Base-by-base conservation (phyloP, 2,888 invertebrate genomes). In the Troides oblongomaculatus region DNA sequence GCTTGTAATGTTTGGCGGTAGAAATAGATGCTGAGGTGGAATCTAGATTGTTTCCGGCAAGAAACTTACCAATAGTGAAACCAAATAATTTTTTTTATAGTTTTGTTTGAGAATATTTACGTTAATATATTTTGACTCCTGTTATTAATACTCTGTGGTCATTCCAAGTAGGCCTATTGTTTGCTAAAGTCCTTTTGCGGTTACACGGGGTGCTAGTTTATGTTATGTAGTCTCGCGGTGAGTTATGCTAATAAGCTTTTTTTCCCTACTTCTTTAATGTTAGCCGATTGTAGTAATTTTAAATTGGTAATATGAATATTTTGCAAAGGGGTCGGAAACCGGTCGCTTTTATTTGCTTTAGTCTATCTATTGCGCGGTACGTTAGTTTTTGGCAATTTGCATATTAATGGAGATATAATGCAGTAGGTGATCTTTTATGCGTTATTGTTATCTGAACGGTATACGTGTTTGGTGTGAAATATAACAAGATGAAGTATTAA, bases 121-220 rank as follows among this genome's bases (percentile, higher is more conserved):
- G 0, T 53, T 53, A 6, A 18, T 53, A n/a, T 53, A 10, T 53
- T 53, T 57, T 43, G 12, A 39, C 43, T 46, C 17, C 25, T 62
- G 50, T 14, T 53, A 56, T 56, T 18, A 25, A 70, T 66, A 63
- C 64, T 50, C 78, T 76, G 76, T 76, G 70, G 74, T 43, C 75
- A 43, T 18, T 36, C 6, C n/a, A 36, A 12, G 43, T 50, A 39
- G 70, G 46, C 36, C 43, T 18, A 79, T 80, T 82, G 80, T 84
- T 83, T 80, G 75, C 74, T 75, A 74, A 80, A 79, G 76, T 78
- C 80, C 83, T 85, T 84, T 81, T 84, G 79, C 76, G 77, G 80
- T 76, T 73, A 76, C 76, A 72, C 73, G 76, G 76, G 78, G 76
- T 75, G 79, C 82, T 85, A 84, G 87, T 86, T 85, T 84, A 81